Conservation (phyloP, 1,140 invertebrate genomes). For the Galleria mellonella region DNA sequence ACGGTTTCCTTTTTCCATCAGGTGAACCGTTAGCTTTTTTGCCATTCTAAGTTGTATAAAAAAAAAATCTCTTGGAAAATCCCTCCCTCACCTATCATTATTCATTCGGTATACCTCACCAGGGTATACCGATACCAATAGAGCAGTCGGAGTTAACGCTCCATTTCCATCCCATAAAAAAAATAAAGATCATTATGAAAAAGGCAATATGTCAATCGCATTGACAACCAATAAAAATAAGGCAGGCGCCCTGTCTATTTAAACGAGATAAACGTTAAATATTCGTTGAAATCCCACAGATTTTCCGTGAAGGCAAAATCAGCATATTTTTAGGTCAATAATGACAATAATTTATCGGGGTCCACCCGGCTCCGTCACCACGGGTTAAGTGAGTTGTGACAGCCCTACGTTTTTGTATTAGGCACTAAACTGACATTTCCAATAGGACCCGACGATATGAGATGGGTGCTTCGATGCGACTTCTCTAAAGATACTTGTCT, state of each 20-base stretch:
- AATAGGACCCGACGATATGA: too few species aligned
- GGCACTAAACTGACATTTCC: slow-evolving; percentile 3
- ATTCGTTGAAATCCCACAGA: slow-evolving; percentile 4
- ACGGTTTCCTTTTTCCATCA: too few species aligned
- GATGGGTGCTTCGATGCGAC: too few species aligned
- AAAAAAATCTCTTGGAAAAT: too few species aligned
- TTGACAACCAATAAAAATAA: neutral
- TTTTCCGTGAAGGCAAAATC: slow-evolving; percentile 8
- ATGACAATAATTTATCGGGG: slow-evolving; percentile 9
- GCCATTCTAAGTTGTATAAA: too few species aligned
- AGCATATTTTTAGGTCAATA: slow-evolving; percentile 15
- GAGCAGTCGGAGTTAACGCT: too few species aligned
- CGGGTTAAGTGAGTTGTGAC: slow-evolving; percentile 4
- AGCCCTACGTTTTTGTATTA: slow-evolving; percentile 2
- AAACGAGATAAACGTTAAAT: slow-evolving; percentile 9
- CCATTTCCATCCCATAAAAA: too few species aligned
- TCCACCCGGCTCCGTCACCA: neutral
- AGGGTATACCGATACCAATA: too few species aligned
- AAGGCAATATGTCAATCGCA: neutral
- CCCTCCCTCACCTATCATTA: too few species aligned
- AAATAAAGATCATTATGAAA: neutral
- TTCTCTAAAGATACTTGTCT: too few species aligned
- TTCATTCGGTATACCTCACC: too few species aligned
- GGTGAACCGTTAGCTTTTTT: too few species aligned
- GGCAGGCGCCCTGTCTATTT: neutral